phyloP scores from a whole-genome alignment of 1,140 invertebrate genomes.

The Drosophila subobscura region DNA sequence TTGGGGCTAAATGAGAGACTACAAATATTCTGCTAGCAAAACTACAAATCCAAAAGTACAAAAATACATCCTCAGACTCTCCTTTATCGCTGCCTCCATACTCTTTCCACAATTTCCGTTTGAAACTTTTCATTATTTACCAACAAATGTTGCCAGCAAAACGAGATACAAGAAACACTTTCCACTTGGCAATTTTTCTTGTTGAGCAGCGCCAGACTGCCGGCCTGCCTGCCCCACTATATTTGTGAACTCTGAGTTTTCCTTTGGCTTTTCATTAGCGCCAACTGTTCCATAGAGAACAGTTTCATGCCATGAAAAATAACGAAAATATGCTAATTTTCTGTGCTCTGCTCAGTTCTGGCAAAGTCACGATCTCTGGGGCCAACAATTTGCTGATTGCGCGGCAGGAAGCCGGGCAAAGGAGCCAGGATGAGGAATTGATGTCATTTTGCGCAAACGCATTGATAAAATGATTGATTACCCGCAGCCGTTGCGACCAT shows the following conservation, averaged over 20 bases:
- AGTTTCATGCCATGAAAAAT: conserved; percentile 47
- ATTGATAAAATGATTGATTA: conserved; percentile 82
- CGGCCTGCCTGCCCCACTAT: conserved; percentile 29
- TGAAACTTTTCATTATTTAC: conserved; percentile 25
- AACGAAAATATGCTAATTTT: conserved; percentile 77
- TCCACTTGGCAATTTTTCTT: conserved; percentile 53
- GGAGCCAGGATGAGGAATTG: conserved; percentile 60
- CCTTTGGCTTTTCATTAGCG: conserved; percentile 68
- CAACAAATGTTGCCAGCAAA: conserved; percentile 54
- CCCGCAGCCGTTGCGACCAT: conserved; percentile 61
- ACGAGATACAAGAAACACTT: conserved; percentile 8
- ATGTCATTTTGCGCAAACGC: conserved; percentile 75
- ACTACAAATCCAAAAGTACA: no score
- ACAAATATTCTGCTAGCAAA: no score
- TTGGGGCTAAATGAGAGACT: no score
- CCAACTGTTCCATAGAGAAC: conserved; percentile 58
- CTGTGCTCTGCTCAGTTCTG: conserved; percentile 43
- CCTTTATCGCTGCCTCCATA: no score
- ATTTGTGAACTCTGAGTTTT: conserved; percentile 11
- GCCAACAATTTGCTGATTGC: conserved; percentile 80
- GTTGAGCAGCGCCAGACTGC: conserved; percentile 4
- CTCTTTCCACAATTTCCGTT: conserved; percentile 11
- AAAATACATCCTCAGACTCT: no score
- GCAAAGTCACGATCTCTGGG: conserved; percentile 75
- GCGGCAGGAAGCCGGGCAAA: conserved; percentile 34